Conservation (phyloP, 2,797 vertebrate species). For the Ciconia nigra region DNA sequence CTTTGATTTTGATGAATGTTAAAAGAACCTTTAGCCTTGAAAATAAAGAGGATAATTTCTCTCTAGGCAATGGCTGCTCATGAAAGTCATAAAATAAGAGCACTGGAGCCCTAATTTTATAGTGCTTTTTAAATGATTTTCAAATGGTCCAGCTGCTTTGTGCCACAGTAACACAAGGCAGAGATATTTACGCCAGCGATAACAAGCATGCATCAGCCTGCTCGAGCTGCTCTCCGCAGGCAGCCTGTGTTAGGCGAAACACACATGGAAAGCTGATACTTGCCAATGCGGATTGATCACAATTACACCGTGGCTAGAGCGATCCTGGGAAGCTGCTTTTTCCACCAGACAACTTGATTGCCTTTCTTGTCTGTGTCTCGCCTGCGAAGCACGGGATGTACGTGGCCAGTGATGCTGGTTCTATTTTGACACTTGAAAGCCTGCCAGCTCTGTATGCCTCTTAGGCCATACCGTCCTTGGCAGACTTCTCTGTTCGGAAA, state of each 20-base stretch:
- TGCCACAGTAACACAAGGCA: constrained; percentile 54
- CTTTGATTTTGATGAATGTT: constrained; percentile 67
- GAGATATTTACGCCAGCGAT: constrained; percentile 39
- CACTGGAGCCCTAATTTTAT: constrained; percentile 62
- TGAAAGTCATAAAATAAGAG: constrained; percentile 58
- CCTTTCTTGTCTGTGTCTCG: not conserved
- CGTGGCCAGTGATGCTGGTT: fast-evolving
- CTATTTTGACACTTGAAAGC: constrained; percentile 23
- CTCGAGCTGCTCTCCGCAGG: not conserved
- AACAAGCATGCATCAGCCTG: constrained; percentile 54
- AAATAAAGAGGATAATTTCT: constrained; percentile 71
- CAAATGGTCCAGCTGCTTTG: constrained; percentile 68
- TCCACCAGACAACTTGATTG: not conserved
- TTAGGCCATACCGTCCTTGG: not conserved
- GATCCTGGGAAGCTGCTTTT: not conserved
- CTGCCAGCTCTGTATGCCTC: not conserved
- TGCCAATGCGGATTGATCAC: constrained; percentile 18
- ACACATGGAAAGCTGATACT: constrained; percentile 21
- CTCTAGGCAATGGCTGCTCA: constrained; percentile 59
- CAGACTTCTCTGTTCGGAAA: not conserved
- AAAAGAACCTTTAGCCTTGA: constrained; percentile 68
- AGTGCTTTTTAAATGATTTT: constrained; percentile 69
- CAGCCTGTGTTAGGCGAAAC: not conserved
- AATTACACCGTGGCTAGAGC: not conserved
- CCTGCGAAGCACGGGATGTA: not conserved